Evolutionary conservation across 2,888 invertebrate genomes (phyloP).

Genomic region (Trachelus troglodyta): DNA sequence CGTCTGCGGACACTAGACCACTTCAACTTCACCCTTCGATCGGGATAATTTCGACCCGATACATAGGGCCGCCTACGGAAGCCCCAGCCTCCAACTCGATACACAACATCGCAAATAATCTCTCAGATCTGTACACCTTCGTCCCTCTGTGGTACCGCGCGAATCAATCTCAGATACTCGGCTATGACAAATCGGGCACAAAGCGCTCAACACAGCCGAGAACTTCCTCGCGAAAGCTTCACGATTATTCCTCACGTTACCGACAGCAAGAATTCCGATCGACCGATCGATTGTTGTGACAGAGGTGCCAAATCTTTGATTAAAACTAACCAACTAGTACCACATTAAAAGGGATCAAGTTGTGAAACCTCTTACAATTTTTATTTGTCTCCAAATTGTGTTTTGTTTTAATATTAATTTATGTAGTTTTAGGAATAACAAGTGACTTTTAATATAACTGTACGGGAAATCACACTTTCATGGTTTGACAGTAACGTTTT

Average conservation of each 20-base stretch:
- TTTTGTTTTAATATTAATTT: neutral
- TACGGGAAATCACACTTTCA: neutral
- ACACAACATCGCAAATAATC: conserved; percentile 30
- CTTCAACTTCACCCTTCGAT: conserved; percentile 16
- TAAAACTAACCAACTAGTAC: neutral
- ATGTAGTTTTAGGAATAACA: neutral
- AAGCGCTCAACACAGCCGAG: conserved; percentile 36
- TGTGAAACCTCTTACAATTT: neutral
- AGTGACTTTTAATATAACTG: neutral
- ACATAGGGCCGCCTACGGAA: conserved; percentile 11
- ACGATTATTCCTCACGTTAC: conserved; percentile 15
- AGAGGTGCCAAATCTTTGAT: neutral
- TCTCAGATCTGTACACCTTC: conserved; percentile 16
- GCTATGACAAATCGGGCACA: conserved; percentile 46
- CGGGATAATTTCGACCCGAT: conserved; percentile 6
- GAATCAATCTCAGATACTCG: conserved; percentile 31
- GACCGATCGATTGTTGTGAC: neutral
- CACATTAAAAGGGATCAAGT: neutral
- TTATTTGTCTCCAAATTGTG: neutral
- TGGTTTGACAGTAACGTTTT: neutral
- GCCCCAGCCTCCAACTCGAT: conserved; percentile 22
- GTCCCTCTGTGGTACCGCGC: conserved; percentile 16
- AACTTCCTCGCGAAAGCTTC: conserved; percentile 33
- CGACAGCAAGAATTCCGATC: conserved; percentile 4
- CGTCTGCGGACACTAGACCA: neutral